Conservation (phyloP, 2,888 invertebrate species). For the Hartigia nigra region DNA sequence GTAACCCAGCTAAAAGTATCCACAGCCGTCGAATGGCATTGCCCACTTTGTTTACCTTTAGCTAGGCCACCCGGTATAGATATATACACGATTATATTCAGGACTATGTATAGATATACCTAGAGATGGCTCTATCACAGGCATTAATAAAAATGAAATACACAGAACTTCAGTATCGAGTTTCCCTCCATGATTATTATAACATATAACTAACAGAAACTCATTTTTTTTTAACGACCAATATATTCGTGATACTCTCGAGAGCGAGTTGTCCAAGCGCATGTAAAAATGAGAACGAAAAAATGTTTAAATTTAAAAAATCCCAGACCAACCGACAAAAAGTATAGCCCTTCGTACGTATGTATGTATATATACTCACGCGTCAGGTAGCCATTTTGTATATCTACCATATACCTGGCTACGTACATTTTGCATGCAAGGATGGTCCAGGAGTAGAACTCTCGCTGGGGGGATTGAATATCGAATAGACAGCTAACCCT, state of each 20-base stretch:
- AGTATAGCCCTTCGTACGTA: not conserved
- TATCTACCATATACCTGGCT: not conserved
- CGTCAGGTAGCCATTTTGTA: not conserved
- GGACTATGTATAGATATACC: too few relatives aligned
- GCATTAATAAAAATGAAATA: too few relatives aligned
- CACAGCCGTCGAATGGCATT: not conserved
- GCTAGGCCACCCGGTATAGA: too few relatives aligned
- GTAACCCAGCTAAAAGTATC: not conserved
- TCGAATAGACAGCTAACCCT: not conserved
- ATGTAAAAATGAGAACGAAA: not conserved
- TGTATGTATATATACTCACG: not conserved
- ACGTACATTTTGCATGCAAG: not conserved
- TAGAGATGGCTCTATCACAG: too few relatives aligned
- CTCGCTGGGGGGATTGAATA: not conserved
- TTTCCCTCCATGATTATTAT: not conserved
- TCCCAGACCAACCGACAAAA: not conserved
- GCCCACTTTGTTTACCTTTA: not conserved
- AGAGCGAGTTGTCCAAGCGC: not conserved
- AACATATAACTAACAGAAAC: not conserved
- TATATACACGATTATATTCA: too few relatives aligned
- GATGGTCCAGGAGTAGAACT: not conserved
- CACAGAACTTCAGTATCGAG: too few relatives aligned
- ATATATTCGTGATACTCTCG: not conserved
- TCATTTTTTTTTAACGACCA: not conserved
- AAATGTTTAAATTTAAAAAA: not conserved